phyloP scores from a whole-genome alignment of 1,140 invertebrate genomes.

The Subanguina moxae region DNA sequence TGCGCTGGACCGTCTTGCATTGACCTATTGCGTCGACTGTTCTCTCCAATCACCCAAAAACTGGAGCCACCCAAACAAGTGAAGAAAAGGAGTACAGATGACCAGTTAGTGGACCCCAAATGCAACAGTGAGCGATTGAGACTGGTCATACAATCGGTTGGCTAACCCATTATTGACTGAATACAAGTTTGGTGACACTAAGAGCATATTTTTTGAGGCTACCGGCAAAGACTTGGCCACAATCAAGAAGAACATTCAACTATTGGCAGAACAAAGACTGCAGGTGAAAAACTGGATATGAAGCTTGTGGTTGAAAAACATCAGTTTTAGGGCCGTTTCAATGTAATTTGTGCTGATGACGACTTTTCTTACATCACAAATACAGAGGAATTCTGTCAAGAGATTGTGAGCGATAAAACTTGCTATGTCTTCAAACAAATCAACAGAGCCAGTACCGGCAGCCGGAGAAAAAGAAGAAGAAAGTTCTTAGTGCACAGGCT shows the following conservation, averaged over 20 bases:
- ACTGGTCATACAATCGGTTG: conserved; percentile 21
- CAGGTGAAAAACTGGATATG: neutral
- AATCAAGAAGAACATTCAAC: conserved; percentile 31
- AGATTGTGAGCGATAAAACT: conserved; percentile 16
- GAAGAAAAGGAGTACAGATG: conserved; percentile 6
- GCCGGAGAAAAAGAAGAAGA: neutral
- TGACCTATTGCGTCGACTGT: neutral
- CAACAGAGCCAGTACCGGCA: neutral
- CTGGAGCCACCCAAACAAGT: neutral
- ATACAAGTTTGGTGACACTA: neutral
- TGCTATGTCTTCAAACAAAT: conserved; percentile 23
- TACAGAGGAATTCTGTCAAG: conserved; percentile 38
- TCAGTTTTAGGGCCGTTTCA: conserved; percentile 21
- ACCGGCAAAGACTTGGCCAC: conserved; percentile 13
- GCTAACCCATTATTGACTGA: no score
- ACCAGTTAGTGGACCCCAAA: conserved; percentile 13
- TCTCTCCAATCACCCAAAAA: conserved; percentile 8
- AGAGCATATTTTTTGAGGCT: conserved; percentile 15
- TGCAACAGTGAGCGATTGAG: conserved; percentile 33
- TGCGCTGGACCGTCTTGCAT: neutral
- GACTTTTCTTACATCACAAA: conserved; percentile 36
- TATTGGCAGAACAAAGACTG: conserved; percentile 15
- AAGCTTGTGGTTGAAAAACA: neutral
- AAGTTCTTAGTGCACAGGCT: neutral
- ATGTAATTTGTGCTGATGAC: conserved; percentile 28